Evolutionary conservation across 2,113 vertebrate genomes (phyloP), one percentile per base, ranked within the genome.

Genomic region (Neodon shergylaensis): DNA sequence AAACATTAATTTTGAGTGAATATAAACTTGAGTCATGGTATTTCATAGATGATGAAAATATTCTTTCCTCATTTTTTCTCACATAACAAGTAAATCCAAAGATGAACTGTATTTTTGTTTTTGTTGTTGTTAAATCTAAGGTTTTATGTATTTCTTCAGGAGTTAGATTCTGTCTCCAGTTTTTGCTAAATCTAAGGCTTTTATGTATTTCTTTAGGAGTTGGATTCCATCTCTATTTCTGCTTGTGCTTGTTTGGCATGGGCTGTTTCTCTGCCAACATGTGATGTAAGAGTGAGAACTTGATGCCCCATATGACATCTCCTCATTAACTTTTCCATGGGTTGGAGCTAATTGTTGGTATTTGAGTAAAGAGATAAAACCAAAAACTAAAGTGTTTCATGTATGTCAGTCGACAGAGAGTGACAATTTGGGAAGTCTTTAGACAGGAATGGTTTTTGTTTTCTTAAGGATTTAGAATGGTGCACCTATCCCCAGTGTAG

Each of bases 201-300:
- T 31, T 5, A 0, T 63, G 21, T 33, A 24, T 21, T 21, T 28
- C 5, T 39, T 1, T 21, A 7, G 31, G n/a, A 5, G 11, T n/a
- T 2, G 0, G 13, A n/a, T 72, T 68, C 4, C 39, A 1, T 77
- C 39, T 74, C 9, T 1, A 19, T 65, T 21, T 88, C 17, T n/a
- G 47, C 26, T 14, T 90, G 19, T 9, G 9, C 28, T 54, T 22
- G 3, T 14, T 11, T 19, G 42, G 36, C 33, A 58, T 26, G 7
- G 21, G 22, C 39, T 19, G 31, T 22, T 78, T 68, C 5, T 78
- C 58, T 22, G 3, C 14, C 31, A 47, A 0, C 3, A 1, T 11
- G 24, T n/a, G 47, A 39, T 26, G 44, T 17, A 7, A 3, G 21
- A 28, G 10, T n/a, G 16, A 68, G 21, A 36, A 0, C 14, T 36